Percentiles rank a stretch among this genome's conserved stretches.
Conservation (phyloP, 1,140 invertebrate species). For the Drosophila kurseongensis region DNA sequence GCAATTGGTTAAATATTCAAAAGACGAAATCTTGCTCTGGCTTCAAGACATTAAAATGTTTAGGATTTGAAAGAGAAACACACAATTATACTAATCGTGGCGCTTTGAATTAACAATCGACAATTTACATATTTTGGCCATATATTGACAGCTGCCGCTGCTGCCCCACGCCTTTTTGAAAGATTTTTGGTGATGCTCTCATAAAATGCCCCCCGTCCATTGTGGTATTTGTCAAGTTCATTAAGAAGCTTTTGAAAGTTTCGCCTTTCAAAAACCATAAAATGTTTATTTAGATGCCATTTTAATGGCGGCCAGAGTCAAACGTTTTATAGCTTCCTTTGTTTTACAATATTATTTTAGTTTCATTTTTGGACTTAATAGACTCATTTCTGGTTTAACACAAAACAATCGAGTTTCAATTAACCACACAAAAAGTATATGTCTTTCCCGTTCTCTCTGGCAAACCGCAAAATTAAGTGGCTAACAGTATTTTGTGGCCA, state of each 20-base stretch:
- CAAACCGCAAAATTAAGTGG: constrained; percentile 78
- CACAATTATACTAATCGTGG: constrained; percentile 62
- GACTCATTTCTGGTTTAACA: constrained; percentile 52
- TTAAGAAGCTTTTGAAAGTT: constrained; percentile 64
- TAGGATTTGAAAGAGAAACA: constrained; percentile 46
- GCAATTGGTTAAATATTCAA: constrained; percentile 43
- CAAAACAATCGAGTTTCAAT: constrained; percentile 75
- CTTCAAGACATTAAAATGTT: constrained; percentile 42
- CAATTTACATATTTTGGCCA: constrained; percentile 58
- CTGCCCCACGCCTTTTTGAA: constrained; percentile 40
- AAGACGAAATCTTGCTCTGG: constrained; percentile 26
- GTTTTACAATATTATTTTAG: constrained; percentile 48
- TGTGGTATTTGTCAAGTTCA: constrained; percentile 44
- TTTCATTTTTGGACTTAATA: constrained; percentile 52
- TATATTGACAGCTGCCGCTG: constrained; percentile 50
- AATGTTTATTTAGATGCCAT: constrained; percentile 53
- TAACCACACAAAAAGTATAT: constrained; percentile 46
- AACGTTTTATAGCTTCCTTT: constrained; percentile 54
- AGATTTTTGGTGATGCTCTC: constrained; percentile 53
- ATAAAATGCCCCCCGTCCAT: constrained; percentile 45
- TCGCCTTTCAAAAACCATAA: constrained; percentile 50
- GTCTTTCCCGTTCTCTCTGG: constrained; percentile 30
- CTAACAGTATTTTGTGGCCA: constrained; percentile 73
- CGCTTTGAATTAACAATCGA: constrained; percentile 53
- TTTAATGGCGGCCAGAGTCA: constrained; percentile 46